Conservation (phyloP, 2,797 vertebrate species). For the Notolepis coatsorum region DNA sequence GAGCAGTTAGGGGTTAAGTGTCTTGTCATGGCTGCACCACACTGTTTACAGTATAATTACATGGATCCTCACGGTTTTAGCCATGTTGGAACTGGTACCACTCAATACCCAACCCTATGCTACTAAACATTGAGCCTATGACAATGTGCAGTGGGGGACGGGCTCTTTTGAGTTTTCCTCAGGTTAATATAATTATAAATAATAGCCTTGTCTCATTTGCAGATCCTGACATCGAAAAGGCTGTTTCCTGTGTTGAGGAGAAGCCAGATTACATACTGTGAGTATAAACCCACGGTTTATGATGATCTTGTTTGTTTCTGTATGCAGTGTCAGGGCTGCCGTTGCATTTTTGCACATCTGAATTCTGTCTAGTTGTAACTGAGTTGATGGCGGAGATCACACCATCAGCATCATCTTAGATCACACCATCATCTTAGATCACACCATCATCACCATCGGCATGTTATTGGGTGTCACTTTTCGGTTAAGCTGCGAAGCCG, state of each 20-base stretch:
- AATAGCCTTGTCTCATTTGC: constrained; percentile 42
- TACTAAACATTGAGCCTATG: constrained; percentile 29
- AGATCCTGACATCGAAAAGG: constrained; percentile 69
- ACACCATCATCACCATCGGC: too few relatives aligned
- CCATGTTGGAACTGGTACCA: too few relatives aligned
- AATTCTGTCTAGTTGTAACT: not conserved
- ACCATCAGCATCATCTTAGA: too few relatives aligned
- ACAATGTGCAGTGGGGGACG: constrained; percentile 11
- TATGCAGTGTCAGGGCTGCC: not conserved
- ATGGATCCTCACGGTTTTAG: too few relatives aligned
- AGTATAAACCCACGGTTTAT: constrained; percentile 66
- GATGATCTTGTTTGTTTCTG: not conserved
- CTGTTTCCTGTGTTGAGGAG: constrained; percentile 67
- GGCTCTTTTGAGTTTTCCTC: constrained; percentile 6
- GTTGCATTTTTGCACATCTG: not conserved
- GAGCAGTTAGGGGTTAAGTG: too few relatives aligned
- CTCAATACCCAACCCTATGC: too few relatives aligned
- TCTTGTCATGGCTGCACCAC: too few relatives aligned
- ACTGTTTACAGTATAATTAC: too few relatives aligned
- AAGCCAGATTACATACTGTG: constrained; percentile 86
- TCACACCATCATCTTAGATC: too few relatives aligned
- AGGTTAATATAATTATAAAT: constrained; percentile 15
- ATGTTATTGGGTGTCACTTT: too few relatives aligned
- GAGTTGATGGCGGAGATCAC: not conserved
- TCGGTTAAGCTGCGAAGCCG: too few relatives aligned